A percentile compares a stretch with the other conserved stretches of the same genome.
Conservation (phyloP, 2,113 vertebrate species). For the Nycticorax nycticorax region DNA sequence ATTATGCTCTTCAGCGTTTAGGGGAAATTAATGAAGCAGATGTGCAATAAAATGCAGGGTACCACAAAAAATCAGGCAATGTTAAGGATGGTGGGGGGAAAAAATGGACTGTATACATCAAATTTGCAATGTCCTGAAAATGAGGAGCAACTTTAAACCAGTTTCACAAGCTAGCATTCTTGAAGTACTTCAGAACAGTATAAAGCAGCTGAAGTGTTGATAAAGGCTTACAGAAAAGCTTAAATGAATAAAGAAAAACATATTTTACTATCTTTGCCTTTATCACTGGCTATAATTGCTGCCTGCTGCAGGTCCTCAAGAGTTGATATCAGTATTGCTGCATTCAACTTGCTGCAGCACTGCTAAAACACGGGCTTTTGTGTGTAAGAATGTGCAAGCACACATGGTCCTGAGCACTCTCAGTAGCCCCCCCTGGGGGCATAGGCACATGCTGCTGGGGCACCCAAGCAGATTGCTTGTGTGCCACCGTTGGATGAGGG, state of each 20-base stretch:
- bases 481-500: no score
- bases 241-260: not conserved
- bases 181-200: not conserved
- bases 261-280: not conserved
- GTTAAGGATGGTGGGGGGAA: not conserved
- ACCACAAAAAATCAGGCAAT: not conserved
- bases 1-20: not conserved
- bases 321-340: not conserved
- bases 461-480: not conserved
- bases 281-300: not conserved
- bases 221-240: not conserved
- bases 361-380: not conserved
- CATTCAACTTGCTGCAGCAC: not conserved
- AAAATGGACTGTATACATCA: not conserved
- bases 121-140: not conserved
- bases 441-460: no score
- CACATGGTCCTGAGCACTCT: not conserved
- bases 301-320: not conserved
- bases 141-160: not conserved
- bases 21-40: not conserved
- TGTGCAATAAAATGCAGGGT: not conserved
- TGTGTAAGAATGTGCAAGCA: not conserved
- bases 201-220: not conserved
- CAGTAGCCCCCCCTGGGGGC: not conserved
- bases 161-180: not conserved